phyloP scores from a whole-genome alignment of 1,140 invertebrate genomes.

The Nasonia longicornis region DNA sequence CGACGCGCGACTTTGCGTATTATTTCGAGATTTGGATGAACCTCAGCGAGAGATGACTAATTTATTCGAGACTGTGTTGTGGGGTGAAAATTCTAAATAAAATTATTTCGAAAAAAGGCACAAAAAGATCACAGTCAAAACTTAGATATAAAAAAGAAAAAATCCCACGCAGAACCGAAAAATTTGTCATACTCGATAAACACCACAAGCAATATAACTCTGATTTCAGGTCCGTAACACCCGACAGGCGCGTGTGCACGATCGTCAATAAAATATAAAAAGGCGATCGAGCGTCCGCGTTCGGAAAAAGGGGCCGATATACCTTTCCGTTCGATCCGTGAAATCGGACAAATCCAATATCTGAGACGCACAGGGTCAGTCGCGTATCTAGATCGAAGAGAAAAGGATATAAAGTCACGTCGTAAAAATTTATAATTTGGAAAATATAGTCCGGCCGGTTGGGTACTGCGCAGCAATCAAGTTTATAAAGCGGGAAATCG shows the following conservation, averaged over 20 bases:
- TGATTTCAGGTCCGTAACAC: slow-evolving; percentile 13
- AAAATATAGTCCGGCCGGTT: slow-evolving; percentile 59
- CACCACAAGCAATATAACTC: slow-evolving; percentile 29
- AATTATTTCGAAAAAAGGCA: background rate
- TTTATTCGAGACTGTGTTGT: slow-evolving; percentile 20
- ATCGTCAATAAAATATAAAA: slow-evolving; percentile 32
- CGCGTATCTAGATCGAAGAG: slow-evolving; percentile 36
- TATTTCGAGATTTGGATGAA: slow-evolving; percentile 35
- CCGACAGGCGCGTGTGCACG: slow-evolving; percentile 5
- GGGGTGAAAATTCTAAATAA: background rate
- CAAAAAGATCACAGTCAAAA: background rate
- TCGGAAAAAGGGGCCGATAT: background rate
- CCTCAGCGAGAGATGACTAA: slow-evolving; percentile 25
- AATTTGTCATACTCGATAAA: slow-evolving; percentile 39
- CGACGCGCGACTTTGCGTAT: slow-evolving; percentile 1
- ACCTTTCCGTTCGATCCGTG: slow-evolving; percentile 55
- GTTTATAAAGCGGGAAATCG: slow-evolving; percentile 71
- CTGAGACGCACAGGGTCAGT: slow-evolving; percentile 53
- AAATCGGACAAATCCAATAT: slow-evolving; percentile 67
- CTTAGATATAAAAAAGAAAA: background rate
- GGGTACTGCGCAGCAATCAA: slow-evolving; percentile 57
- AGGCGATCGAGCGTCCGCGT: background rate
- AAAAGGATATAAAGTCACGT: slow-evolving; percentile 44
- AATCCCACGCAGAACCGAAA: background rate
- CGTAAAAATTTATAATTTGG: slow-evolving; percentile 72